These are phyloP conservation scores for Rhinatrema bivittatum DNA, from an alignment of 2,797 vertebrate genomes.

Conservation along the genomic window DNA sequence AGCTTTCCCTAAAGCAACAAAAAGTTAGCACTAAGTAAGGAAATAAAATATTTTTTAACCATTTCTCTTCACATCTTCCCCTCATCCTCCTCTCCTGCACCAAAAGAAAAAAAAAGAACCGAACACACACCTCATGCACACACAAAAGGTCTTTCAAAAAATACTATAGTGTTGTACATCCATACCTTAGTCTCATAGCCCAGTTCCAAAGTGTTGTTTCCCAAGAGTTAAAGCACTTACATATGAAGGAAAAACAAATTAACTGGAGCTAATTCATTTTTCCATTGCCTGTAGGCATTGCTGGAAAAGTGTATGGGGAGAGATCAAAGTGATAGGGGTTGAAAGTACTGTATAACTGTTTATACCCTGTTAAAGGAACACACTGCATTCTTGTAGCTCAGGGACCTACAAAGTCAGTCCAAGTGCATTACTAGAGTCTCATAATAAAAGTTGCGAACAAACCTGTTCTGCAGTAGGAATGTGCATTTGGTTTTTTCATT, in stretches of 20 bases:
- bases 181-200: neutral
- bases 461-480: too few relatives aligned
- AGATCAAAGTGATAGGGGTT: constrained; percentile 55
- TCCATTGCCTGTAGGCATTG: constrained; percentile 63
- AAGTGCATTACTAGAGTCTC: neutral
- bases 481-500: too few relatives aligned
- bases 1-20: neutral
- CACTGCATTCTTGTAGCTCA: constrained; percentile 4
- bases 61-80: neutral
- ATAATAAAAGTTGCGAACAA: neutral
- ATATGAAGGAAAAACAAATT: constrained; percentile 55
- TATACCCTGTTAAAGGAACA: constrained; percentile 9
- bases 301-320: constrained; percentile 42
- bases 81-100: too few relatives aligned
- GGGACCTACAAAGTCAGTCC: neutral
- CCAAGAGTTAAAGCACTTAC: constrained; percentile 37
- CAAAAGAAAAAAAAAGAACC: too few relatives aligned
- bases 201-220: constrained; percentile 15
- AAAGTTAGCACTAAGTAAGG: too few relatives aligned
- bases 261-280: constrained; percentile 67
- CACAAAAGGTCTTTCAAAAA: neutral
- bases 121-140: neutral
- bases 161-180: neutral
- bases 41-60: neutral
- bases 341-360: constrained; percentile 40